phyloP scores from a whole-genome alignment of 2,113 vertebrate species.

The Cynopterus brachyotis region DNA sequence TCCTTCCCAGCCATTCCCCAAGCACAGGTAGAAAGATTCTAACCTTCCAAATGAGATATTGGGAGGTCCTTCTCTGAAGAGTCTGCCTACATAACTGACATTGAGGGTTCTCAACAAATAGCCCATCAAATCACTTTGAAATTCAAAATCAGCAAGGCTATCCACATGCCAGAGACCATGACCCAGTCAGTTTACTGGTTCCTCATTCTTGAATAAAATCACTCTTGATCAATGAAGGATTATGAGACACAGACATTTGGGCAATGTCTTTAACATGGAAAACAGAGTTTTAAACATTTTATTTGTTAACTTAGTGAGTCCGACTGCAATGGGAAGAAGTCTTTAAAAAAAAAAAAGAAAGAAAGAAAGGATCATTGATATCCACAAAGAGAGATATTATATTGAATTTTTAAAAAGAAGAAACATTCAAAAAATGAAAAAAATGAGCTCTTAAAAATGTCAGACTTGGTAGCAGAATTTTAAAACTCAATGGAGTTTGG shows the following conservation, averaged over 20 bases:
- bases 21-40: neutral
- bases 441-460: neutral
- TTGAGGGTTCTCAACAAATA: neutral
- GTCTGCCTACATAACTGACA: neutral
- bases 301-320: neutral
- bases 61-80: neutral
- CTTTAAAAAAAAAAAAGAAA: neutral
- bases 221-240: neutral
- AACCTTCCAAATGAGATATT: neutral
- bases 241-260: neutral
- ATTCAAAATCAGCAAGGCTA: neutral
- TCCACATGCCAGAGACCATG: too few relatives aligned
- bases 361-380: neutral
- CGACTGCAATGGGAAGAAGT: slow-evolving; percentile 7
- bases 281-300: neutral
- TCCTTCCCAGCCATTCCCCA: neutral
- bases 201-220: neutral
- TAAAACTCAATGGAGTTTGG: neutral
- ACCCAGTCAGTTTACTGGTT: neutral
- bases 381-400: neutral
- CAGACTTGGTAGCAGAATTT: neutral
- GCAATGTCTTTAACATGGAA: neutral
- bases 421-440: neutral
- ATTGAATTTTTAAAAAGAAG: neutral
- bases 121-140: neutral